Base-by-base conservation (phyloP, 2,113 vertebrate species). In the Odocoileus virginianus region DNA sequence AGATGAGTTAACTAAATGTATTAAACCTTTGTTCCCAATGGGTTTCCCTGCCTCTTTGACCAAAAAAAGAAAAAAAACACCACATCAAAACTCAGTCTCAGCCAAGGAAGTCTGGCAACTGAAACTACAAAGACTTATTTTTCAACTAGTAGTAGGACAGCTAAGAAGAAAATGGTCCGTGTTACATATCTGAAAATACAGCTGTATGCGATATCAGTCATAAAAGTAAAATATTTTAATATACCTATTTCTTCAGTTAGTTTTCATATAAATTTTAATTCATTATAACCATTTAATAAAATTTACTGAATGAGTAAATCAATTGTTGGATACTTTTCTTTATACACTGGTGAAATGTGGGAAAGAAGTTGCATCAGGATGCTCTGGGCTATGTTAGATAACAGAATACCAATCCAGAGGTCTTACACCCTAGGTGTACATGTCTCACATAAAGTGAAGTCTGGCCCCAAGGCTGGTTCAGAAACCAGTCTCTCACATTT, bases 191-290 rank as follows among this genome's bases (percentile, higher is more conserved):
- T 71, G 84, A 90, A 92, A 89, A 85, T 60, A 84, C 50, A 94
- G 30, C 5, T 87, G 7, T 58, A 67, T 83, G 58, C 17, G 36
- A 14, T n/a, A 87, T 91, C 40, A 83, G 52, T 36, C 76, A 90
- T 0, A 76, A 40, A 94, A 92, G 60, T 87, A 64, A 89, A 92
- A 45, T 27, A 67, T 17, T 60, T 93, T 81, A 81, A 67, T 21
- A 85, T 81, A 25, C 52, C 64, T 47, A 71, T 43, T 91, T 92
- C 54, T 94, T 58, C 89, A 47, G 86, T 85, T 45, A 19, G 58
- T 93, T 97, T 95, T 82, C 90, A 89, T 83, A 67, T 89, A 95
- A 95, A 74, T 93, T 85, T 94, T 96, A 88, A 86, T 43, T 92
- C 43, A 78, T 60, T 57, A 93, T 87, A 95, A 94, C 27, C 47